Conservation (phyloP, 1,140 invertebrate species). For the Cydia fagiglandana region DNA sequence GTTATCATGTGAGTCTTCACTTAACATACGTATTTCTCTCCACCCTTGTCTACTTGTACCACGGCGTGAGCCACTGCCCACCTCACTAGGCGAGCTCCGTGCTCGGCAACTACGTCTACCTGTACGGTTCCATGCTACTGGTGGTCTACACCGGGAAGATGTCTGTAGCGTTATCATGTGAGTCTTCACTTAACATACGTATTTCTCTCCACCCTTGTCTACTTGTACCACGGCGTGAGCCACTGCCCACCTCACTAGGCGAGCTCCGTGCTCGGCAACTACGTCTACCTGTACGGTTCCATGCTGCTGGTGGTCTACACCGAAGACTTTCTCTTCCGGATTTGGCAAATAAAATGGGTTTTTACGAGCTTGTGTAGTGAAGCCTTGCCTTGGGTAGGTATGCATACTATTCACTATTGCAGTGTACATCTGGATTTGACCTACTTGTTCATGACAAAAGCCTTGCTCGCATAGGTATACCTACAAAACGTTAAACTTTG, state of each 20-base stretch:
- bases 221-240: constrained; percentile 93
- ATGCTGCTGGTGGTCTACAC: constrained; percentile 41
- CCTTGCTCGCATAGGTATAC: too few relatives aligned
- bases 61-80: constrained; percentile 91
- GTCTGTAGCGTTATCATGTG: constrained; percentile 86
- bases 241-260: too few relatives aligned
- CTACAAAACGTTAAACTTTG: too few relatives aligned
- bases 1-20: constrained; percentile 94
- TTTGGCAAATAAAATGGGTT: too few relatives aligned
- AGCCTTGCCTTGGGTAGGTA: too few relatives aligned
- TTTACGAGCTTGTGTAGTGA: too few relatives aligned
- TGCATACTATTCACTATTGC: too few relatives aligned
- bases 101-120: constrained; percentile 93
- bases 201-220: constrained; percentile 44
- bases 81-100: constrained; percentile 91
- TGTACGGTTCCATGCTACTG: constrained; percentile 94
- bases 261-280: constrained; percentile 92
- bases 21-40: too few relatives aligned
- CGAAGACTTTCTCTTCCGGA: too few relatives aligned
- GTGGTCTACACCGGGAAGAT: constrained; percentile 97
- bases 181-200: too few relatives aligned
- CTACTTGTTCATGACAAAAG: too few relatives aligned
- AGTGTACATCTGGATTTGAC: too few relatives aligned
- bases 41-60: constrained; percentile 84
- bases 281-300: constrained; percentile 94